Conservation (phyloP, 1,140 invertebrate genomes). For the Steinernema khuongi region DNA sequence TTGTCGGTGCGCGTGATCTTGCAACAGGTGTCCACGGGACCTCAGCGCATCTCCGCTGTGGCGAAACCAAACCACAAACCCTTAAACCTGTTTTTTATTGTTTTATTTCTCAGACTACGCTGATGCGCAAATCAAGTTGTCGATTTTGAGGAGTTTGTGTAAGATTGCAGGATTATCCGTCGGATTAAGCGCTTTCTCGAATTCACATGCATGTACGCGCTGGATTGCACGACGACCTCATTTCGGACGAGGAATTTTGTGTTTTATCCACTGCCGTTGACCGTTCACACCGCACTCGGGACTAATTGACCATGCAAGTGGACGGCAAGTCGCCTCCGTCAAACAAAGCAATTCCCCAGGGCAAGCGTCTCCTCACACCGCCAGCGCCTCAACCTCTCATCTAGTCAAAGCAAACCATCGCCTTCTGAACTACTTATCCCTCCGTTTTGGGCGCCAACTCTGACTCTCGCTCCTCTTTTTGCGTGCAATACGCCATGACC, state of each 20-base stretch:
- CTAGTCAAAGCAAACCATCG: neutral
- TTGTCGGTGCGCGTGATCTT: too few species aligned
- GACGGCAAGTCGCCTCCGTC: neutral
- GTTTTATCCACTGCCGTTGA: neutral
- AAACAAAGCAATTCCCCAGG: constrained; percentile 14
- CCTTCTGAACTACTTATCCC: neutral
- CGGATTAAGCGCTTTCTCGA: neutral
- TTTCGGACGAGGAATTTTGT: too few species aligned
- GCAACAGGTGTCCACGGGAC: constrained; percentile 12
- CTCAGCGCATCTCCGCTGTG: neutral
- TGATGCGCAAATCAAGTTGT: neutral
- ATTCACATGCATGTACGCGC: neutral
- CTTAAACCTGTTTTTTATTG: constrained; percentile 13
- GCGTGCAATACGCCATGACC: neutral
- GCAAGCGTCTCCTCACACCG: constrained; percentile 4
- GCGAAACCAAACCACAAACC: neutral
- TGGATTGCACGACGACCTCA: neutral
- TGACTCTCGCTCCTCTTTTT: neutral
- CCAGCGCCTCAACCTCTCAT: neutral
- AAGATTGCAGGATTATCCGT: constrained; percentile 1
- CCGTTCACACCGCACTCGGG: neutral
- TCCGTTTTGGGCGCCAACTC: neutral
- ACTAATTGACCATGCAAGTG: constrained; percentile 2
- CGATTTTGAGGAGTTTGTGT: neutral
- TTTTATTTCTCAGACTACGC: neutral